Percentiles rank a stretch among this genome's conserved stretches.
Conservation (phyloP, 2,888 invertebrate genomes). For the Phragmatobia fuliginosa region DNA sequence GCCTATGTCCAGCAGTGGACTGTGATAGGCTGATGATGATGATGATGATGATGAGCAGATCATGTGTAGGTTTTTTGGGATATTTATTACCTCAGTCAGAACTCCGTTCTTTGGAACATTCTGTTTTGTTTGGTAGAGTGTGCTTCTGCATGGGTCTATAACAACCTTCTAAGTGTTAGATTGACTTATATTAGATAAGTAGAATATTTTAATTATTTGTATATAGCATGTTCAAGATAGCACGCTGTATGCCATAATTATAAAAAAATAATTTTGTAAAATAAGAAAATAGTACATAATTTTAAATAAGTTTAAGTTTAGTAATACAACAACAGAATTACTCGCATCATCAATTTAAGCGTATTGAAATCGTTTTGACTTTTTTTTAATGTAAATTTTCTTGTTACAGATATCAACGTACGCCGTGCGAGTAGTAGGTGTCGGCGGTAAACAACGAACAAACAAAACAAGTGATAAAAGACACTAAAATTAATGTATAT, state of each 20-base stretch:
- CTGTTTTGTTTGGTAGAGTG: too few species aligned
- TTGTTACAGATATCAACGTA: constrained; percentile 80
- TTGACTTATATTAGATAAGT: too few species aligned
- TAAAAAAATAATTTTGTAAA: constrained; percentile 67
- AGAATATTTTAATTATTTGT: constrained; percentile 61
- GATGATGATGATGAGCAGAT: too few species aligned
- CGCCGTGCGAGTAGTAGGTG: constrained; percentile 80
- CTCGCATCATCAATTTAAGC: not conserved
- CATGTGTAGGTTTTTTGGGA: not conserved
- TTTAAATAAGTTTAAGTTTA: too few species aligned
- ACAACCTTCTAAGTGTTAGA: too few species aligned
- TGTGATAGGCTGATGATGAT: too few species aligned
- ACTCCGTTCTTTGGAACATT: not conserved
- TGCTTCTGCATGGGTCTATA: too few species aligned
- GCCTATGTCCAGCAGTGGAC: too few species aligned
- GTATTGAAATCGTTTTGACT: not conserved
- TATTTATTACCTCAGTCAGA: too few species aligned
- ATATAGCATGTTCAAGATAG: constrained; percentile 52
- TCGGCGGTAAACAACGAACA: constrained; percentile 81
- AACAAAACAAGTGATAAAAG: constrained; percentile 72
- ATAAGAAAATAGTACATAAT: too few species aligned
- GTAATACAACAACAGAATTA: too few species aligned
- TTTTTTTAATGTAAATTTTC: constrained; percentile 12
- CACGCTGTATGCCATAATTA: constrained; percentile 63
- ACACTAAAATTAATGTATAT: constrained; percentile 64